Base-by-base conservation (phyloP, 2,888 invertebrate genomes). In the Orthonevra nobilis region DNA sequence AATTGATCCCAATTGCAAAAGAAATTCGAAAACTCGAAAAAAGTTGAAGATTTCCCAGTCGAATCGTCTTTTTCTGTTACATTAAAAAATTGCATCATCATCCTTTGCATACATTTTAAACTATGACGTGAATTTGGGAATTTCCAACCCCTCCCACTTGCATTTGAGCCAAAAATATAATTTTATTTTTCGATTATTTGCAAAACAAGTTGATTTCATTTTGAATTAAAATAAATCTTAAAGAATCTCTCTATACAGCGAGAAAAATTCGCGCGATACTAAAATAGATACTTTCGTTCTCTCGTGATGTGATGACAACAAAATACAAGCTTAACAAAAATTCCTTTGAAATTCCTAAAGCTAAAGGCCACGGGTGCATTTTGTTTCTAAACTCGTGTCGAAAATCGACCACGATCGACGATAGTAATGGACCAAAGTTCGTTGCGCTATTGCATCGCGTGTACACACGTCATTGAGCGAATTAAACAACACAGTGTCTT, bases 381-480 rank as follows among this genome's bases (percentile, higher is more conserved):
- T 63, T 40, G 15, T 46, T 28, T 36, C 36, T 17, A 36, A 2
- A 15, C 15, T 19, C n/a, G 42, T 34, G 34, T 36, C 12, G 40
- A 19, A 12, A 32, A 30, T 64, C 12, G n/a, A n/a, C n/a, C n/a
- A n/a, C n/a, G 2, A 19, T 46, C 32, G 60, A 42, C 52, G n/a
- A n/a, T 32, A 32, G 69, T 48, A 61, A 34, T 52, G 44, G 42
- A 68, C 32, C 60, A 75, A 75, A 75, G 74, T 74, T 74, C 69
- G 54, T 54, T 68, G 74, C 19, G 74, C 68, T 74, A 54, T 46
- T 68, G 28, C 46, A 46, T 54, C 58, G 48, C 10, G 40, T 48
- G 12, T n/a, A 1, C 26, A 32, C 42, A n/a, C 20, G 19, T 6
- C 3, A 20, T n/a, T 44, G 15, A 17, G 7, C n/a, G 12, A 17